Evolutionary conservation across 2,888 invertebrate genomes (phyloP).

Genomic region (Microchrysa polita): DNA sequence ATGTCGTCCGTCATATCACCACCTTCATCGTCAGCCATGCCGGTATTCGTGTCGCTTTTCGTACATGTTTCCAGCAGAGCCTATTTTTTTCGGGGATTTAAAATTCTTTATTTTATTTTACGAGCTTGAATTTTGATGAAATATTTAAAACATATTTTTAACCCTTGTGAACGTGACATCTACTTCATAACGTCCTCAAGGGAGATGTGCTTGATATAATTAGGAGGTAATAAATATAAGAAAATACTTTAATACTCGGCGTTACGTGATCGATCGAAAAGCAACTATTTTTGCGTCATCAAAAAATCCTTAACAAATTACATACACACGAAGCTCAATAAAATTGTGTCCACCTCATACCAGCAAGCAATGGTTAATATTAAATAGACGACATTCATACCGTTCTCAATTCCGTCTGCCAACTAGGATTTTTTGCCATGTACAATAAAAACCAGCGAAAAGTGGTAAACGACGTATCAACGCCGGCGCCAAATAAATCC

Average conservation of each 20-base stretch:
- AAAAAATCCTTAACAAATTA: too few species aligned
- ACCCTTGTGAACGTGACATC: too few species aligned
- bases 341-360: too few species aligned
- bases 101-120: neutral
- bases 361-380: constrained; percentile 15
- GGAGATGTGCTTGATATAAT: too few species aligned
- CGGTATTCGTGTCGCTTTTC: neutral
- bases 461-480: constrained; percentile 84
- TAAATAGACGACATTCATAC: constrained; percentile 50
- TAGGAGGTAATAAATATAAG: too few species aligned
- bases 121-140: neutral
- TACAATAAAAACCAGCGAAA: constrained; percentile 84
- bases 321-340: too few species aligned
- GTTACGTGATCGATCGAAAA: too few species aligned
- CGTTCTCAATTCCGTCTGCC: constrained; percentile 66
- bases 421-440: constrained; percentile 74
- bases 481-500: constrained; percentile 86
- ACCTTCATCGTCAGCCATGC: neutral
- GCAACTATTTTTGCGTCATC: too few species aligned
- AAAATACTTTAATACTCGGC: too few species aligned
- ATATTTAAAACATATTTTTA: neutral
- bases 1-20: neutral
- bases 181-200: too few species aligned
- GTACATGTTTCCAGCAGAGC: constrained; percentile 6
- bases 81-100: constrained; percentile 7